phyloP scores from a whole-genome alignment of 2,113 vertebrate genomes.

The Mormoops blainvillei region DNA sequence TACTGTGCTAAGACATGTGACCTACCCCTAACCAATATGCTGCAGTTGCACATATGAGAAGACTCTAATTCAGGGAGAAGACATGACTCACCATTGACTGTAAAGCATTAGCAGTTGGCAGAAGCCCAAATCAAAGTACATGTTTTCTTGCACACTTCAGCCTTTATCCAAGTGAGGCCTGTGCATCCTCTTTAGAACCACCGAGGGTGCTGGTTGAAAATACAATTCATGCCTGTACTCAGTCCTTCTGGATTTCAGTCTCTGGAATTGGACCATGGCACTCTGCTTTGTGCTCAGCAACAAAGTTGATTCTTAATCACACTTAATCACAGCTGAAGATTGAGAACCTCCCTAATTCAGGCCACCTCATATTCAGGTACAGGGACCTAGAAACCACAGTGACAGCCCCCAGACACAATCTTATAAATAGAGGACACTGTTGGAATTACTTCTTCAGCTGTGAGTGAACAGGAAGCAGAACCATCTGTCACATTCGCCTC shows the following conservation, averaged over 20 bases:
- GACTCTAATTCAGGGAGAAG: background rate
- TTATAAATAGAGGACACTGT: background rate
- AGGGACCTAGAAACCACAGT: background rate
- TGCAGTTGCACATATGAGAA: background rate
- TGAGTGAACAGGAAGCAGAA: background rate
- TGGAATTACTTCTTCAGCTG: background rate
- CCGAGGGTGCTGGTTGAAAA: background rate
- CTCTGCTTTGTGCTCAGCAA: background rate
- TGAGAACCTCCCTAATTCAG: background rate
- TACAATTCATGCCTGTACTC: background rate
- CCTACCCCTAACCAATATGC: background rate
- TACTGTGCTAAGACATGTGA: background rate
- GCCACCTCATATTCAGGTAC: too few species aligned
- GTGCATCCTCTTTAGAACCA: background rate
- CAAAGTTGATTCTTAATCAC: background rate
- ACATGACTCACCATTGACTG: background rate
- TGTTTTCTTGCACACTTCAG: background rate
- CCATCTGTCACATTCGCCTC: background rate
- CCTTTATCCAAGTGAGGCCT: background rate
- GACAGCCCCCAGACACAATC: accelerated
- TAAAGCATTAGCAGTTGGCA: background rate
- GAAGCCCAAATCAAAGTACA: background rate
- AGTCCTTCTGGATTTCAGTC: background rate
- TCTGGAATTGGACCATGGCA: background rate
- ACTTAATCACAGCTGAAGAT: too few species aligned